Evolutionary conservation across 1,140 invertebrate species (phyloP).

Genomic region (Conus betulinus): DNA sequence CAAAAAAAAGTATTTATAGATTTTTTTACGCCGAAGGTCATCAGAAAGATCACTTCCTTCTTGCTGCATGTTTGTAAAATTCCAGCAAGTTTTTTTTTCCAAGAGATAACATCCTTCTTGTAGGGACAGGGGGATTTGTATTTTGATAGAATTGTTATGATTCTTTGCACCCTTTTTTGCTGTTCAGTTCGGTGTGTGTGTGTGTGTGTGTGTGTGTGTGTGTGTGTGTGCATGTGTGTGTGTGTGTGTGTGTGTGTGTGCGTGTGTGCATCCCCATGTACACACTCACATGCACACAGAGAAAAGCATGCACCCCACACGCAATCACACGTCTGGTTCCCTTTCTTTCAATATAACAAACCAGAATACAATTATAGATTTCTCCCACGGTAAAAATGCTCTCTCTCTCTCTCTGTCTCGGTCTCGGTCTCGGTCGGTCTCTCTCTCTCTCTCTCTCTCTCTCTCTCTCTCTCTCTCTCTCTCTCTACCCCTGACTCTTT

Average conservation of each 20-base stretch:
- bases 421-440: neutral
- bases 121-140: no score
- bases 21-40: no score
- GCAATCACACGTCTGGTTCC: no score
- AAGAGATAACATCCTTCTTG: no score
- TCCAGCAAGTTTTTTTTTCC: no score
- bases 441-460: neutral
- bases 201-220: slow-evolving; percentile 17
- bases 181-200: no score
- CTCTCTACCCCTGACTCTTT: neutral
- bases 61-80: neutral
- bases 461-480: neutral
- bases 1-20: no score
- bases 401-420: neutral
- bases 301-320: neutral
- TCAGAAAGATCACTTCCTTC: no score
- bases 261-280: neutral
- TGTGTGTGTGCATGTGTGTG: neutral
- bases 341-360: neutral
- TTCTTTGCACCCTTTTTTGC: no score
- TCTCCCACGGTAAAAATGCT: neutral
- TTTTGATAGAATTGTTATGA: no score
- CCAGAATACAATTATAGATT: neutral
- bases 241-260: neutral
- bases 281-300: neutral